Conservation (phyloP, 2,888 invertebrate species). For the Lysandra bellargus region DNA sequence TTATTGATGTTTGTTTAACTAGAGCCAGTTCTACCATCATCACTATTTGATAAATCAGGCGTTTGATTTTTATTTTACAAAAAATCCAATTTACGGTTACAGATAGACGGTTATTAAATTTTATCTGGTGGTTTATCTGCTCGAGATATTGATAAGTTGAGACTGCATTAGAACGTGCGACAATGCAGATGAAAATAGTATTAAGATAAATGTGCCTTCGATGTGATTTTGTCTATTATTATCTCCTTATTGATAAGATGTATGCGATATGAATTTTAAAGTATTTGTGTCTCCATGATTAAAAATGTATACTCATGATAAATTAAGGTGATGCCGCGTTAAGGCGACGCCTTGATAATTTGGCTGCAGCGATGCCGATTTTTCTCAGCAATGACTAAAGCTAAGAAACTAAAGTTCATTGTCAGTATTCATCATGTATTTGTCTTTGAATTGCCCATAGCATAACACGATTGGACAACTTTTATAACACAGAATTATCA, state of each 20-base stretch:
- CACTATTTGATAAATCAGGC: not conserved
- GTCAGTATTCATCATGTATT: too few relatives aligned
- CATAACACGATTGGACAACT: too few relatives aligned
- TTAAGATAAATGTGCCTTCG: conserved; percentile 9
- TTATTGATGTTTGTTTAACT: not conserved
- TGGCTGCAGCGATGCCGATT: too few relatives aligned
- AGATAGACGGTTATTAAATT: not conserved
- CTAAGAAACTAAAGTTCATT: too few relatives aligned
- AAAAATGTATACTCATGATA: not conserved
- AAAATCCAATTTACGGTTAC: not conserved
- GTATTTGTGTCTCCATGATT: not conserved
- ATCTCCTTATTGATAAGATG: not conserved
- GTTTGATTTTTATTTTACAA: not conserved
- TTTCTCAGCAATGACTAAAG: too few relatives aligned
- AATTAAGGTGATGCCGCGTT: not conserved
- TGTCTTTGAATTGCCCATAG: too few relatives aligned
- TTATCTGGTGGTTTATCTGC: not conserved
- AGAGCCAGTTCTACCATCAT: not conserved
- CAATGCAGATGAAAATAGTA: not conserved
- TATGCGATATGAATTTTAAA: not conserved
- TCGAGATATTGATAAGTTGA: not conserved
- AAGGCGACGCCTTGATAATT: too few relatives aligned
- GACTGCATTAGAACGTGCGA: not conserved
- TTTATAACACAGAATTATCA: too few relatives aligned
- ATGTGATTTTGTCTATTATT: not conserved